phyloP scores from a whole-genome alignment of 2,113 vertebrate species.

The Hassar affinis region DNA sequence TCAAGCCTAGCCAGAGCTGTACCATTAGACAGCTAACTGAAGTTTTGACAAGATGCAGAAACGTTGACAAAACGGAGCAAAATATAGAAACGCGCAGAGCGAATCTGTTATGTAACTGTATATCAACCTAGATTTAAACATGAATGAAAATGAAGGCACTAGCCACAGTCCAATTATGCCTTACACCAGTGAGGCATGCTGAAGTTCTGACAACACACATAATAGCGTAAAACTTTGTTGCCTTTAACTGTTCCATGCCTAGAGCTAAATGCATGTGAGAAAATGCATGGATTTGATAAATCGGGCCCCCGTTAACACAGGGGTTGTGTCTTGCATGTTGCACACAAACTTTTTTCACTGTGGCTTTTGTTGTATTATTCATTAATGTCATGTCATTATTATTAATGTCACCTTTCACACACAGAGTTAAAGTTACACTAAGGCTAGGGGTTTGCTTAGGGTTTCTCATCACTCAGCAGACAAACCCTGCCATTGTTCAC shows the following conservation, averaged over 20 bases:
- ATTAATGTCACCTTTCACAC: not conserved
- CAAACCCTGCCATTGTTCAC: slow-evolving; percentile 51
- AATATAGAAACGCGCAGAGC: not conserved
- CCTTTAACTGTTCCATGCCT: not conserved
- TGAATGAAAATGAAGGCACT: not conserved
- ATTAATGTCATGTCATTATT: not conserved
- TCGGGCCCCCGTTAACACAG: not conserved
- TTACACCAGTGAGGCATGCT: not conserved
- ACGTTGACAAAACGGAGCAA: not conserved
- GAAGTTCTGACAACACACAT: not conserved
- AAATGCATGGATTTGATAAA: not conserved
- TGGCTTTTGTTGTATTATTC: slow-evolving; percentile 36
- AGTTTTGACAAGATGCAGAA: not conserved
- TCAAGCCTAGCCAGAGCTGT: too few species aligned
- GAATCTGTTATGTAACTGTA: not conserved
- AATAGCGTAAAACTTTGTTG: not conserved
- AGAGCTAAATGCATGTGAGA: not conserved
- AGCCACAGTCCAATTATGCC: not conserved
- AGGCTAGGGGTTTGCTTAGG: slow-evolving; percentile 36
- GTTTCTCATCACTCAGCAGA: slow-evolving; percentile 36
- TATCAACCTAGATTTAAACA: not conserved
- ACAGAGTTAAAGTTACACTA: slow-evolving; percentile 12
- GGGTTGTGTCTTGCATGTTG: too few species aligned
- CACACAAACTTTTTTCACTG: not conserved
- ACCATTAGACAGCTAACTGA: not conserved